A percentile compares a stretch with the other conserved stretches of the same genome.
phyloP scores from a whole-genome alignment of 2,113 vertebrate species.

The Myodes glareolus region DNA sequence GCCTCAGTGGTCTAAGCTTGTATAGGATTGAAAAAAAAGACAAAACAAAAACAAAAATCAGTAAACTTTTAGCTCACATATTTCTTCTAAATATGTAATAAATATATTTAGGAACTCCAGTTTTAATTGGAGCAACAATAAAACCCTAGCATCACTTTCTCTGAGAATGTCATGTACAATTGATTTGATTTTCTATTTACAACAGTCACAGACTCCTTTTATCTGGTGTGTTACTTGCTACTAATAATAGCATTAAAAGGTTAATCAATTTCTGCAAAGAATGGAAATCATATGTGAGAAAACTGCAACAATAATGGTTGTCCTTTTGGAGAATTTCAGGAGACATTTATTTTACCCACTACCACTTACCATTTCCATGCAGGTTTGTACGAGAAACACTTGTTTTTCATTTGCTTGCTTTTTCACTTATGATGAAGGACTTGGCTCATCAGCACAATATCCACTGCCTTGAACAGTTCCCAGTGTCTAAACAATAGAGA shows the following conservation, averaged over 20 bases:
- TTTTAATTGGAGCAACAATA: constrained; percentile 66
- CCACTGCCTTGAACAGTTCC: not conserved
- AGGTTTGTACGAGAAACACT: not conserved
- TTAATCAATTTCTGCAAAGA: constrained; percentile 50
- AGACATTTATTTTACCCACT: not conserved
- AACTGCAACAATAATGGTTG: not conserved
- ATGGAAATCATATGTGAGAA: constrained; percentile 43
- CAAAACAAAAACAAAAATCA: not conserved
- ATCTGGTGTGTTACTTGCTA: constrained; percentile 4
- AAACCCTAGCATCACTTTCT: constrained; percentile 53
- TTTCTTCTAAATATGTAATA: constrained; percentile 35
- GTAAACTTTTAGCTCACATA: constrained; percentile 7
- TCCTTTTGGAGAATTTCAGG: constrained; percentile 36
- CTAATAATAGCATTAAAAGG: constrained; percentile 59
- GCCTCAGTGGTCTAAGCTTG: not conserved
- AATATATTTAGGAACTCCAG: constrained; percentile 56
- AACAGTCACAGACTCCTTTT: not conserved
- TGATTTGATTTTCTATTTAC: constrained; percentile 60
- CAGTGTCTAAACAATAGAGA: not conserved
- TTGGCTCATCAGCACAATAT: not conserved
- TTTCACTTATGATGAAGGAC: not conserved
- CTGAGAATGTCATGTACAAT: not conserved
- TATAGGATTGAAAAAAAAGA: not conserved
- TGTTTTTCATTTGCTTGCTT: not conserved
- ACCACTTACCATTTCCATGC: constrained; percentile 6